phyloP scores from a whole-genome alignment of 2,113 vertebrate species.

The Taxidea taxus region DNA sequence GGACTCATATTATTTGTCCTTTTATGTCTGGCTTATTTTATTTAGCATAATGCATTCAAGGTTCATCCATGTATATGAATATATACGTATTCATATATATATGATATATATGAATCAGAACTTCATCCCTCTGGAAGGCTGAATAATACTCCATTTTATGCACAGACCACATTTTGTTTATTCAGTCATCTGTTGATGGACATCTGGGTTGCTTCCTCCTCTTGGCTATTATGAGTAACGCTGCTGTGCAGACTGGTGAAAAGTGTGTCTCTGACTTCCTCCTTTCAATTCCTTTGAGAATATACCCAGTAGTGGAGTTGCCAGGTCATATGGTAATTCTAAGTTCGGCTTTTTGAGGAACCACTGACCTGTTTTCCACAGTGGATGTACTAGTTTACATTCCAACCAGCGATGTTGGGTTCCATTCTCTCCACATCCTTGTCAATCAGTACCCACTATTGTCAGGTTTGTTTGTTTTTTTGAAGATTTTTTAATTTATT shows the following conservation, averaged over 20 bases:
- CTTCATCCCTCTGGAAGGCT: background rate
- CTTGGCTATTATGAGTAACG: no score
- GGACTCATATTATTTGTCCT: background rate
- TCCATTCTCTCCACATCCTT: background rate
- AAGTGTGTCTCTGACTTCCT: background rate
- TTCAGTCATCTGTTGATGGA: rapidly evolving
- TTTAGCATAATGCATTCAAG: background rate
- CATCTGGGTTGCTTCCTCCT: background rate
- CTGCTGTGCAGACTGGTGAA: background rate
- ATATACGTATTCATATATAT: no score
- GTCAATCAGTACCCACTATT: no score
- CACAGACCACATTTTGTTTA: rapidly evolving
- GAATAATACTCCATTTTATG: rapidly evolving
- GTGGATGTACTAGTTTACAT: background rate
- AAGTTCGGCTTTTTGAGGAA: background rate
- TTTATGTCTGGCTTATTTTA: background rate
- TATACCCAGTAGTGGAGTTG: no score
- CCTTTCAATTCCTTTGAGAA: background rate
- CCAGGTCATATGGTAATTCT: background rate
- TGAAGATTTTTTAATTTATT: no score
- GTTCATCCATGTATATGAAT: background rate
- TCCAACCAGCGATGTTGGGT: background rate
- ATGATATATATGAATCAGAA: background rate
- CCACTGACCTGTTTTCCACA: background rate
- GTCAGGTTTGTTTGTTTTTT: background rate